Evolutionary conservation across 2,797 vertebrate genomes (phyloP).

Genomic region (Merluccius polli): DNA sequence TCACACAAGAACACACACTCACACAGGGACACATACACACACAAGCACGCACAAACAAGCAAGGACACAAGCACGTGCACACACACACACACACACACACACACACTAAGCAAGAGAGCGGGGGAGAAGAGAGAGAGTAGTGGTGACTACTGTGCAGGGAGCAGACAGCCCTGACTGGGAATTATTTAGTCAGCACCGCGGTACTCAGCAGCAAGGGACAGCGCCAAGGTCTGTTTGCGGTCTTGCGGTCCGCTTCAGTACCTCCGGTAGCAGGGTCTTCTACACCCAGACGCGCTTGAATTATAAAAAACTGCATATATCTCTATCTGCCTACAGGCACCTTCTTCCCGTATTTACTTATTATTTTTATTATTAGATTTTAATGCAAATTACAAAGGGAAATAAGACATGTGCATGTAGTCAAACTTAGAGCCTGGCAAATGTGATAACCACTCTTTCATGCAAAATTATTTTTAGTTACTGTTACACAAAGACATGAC

Average conservation of each 20-base stretch:
- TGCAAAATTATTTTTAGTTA: neutral
- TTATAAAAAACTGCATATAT: neutral
- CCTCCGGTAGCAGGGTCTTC: neutral
- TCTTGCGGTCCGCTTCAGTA: slow-evolving; percentile 20
- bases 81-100: slow-evolving; percentile 21
- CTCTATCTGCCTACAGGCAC: slow-evolving; percentile 3
- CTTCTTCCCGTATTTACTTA: neutral
- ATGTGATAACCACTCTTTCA: neutral
- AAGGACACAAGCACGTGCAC: neutral
- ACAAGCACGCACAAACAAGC: slow-evolving; percentile 15
- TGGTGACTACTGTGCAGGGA: slow-evolving; percentile 50
- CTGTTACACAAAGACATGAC: neutral
- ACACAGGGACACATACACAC: slow-evolving; percentile 29
- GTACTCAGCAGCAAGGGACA: slow-evolving; percentile 43
- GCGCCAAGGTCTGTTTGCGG: slow-evolving; percentile 27
- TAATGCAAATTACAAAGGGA: neutral
- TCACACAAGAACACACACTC: neutral
- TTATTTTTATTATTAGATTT: neutral
- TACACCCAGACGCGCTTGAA: neutral
- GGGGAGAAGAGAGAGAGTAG: slow-evolving; percentile 25
- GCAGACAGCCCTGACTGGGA: slow-evolving; percentile 44
- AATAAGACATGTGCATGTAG: neutral
- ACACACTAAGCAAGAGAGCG: slow-evolving; percentile 10
- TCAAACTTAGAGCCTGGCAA: neutral
- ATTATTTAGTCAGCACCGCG: slow-evolving; percentile 60